These are phyloP conservation scores for Drosophila athabasca DNA, from an alignment of 1,140 invertebrate genomes.

Conservation along the genomic window DNA sequence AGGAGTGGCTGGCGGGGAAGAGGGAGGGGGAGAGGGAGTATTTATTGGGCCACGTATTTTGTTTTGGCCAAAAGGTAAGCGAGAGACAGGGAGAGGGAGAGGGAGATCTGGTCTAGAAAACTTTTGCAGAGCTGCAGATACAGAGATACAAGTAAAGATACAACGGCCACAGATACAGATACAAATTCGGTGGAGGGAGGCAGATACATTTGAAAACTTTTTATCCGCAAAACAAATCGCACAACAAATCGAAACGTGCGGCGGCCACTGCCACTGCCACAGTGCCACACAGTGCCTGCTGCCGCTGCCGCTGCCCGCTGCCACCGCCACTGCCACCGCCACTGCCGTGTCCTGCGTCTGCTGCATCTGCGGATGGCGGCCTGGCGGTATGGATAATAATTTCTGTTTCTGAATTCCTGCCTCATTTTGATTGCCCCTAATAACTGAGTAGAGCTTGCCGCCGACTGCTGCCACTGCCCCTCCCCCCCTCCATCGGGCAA, in stretches of 20 bases:
- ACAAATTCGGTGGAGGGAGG: constrained; percentile 4
- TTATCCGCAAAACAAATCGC: constrained; percentile 78
- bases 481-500: constrained; percentile 16
- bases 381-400: constrained; percentile 71
- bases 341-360: constrained; percentile 58
- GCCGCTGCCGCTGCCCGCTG: background rate
- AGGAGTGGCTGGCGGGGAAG: no score
- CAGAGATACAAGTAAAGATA: background rate
- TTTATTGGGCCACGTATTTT: constrained; percentile 75
- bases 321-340: no score
- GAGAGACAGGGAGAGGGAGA: background rate
- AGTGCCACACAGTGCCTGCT: no score
- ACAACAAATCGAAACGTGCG: constrained; percentile 76
- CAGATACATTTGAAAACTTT: constrained; percentile 73
- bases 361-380: constrained; percentile 27
- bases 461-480: constrained; percentile 21
- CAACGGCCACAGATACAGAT: constrained; percentile 7
- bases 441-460: constrained; percentile 80
- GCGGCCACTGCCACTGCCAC: constrained; percentile 44
- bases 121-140: constrained; percentile 51
- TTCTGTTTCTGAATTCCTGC: constrained; percentile 81
- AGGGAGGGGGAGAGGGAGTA: constrained; percentile 24
- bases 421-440: constrained; percentile 81
- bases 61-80: constrained; percentile 54
- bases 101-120: constrained; percentile 62